These are phyloP conservation scores for Eurystomus glaucurus DNA, from an alignment of 2,797 vertebrate species.

Conservation along the genomic window DNA sequence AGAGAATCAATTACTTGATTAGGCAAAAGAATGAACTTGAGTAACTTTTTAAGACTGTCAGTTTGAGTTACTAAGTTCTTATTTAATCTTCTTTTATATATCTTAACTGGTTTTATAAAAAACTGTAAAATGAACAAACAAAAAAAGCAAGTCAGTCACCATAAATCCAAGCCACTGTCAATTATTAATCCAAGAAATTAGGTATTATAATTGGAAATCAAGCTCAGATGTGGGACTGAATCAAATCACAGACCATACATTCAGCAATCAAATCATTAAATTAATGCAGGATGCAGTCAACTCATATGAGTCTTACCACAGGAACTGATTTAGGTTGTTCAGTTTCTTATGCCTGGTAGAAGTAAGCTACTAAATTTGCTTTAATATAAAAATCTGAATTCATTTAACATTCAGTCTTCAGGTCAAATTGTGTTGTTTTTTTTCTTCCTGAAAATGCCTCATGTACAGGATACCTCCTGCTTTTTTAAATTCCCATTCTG, in stretches of 20 bases:
- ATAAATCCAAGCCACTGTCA: neutral
- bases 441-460: neutral
- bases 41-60: neutral
- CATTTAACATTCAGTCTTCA: neutral
- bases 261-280: slow-evolving; percentile 5
- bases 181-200: neutral
- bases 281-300: neutral
- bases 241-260: neutral
- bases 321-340: neutral
- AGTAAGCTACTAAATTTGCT: neutral
- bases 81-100: neutral
- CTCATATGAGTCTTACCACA: neutral
- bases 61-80: neutral
- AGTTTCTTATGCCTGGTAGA: neutral
- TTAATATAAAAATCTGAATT: neutral
- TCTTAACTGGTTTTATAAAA: neutral
- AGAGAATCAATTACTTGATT: neutral
- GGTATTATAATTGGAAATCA: neutral
- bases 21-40: neutral
- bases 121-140: neutral
- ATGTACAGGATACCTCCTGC: rapidly evolving
- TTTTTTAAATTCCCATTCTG: neutral
- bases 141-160: neutral
- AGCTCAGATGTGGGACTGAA: neutral
- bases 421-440: neutral